Base-by-base conservation (phyloP, 1,140 invertebrate genomes). In the Harlomillsia oculata region DNA sequence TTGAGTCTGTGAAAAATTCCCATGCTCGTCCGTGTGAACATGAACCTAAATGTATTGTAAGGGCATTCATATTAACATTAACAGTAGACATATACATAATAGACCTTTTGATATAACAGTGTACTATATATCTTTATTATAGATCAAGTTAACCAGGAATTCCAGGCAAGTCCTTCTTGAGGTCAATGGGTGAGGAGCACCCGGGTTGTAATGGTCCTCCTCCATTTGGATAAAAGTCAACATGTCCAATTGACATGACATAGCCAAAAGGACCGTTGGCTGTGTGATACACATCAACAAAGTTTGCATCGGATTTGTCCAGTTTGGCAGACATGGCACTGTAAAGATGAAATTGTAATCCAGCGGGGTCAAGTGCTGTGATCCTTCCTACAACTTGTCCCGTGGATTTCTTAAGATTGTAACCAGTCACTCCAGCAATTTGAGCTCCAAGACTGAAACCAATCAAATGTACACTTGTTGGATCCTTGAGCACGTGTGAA, bases 161-260 rank as follows among this genome's bases (percentile, higher is more conserved):
- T 23, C 57, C 57, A n/a, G 57, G 57, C 41, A 59, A 39, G 20
- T 59, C 57, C n/a, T 44, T 36, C 23, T 43, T 28, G 14, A 54
- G 40, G 41, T 59, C 57, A 11, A 54, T 39, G 2, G 53, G 53
- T 25, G 26, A 30, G 13, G 20, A 32, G 16, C 80, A 81, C 21
- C 76, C 74, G 1, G 78, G 78, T 61, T 82, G 80, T 14, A 69
- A 66, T 5, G 70, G 44, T 6, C 69, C 72, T 5, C 57, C 57
- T 26, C 76, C 74, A 62, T 82, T 81, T 13, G 78, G 75, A 58
- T 78, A 82, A 23, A 59, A 59, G 20, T 59, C 51, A 5, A 49
- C 51, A 32, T 39, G 16, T 16, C 57, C 57, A 2, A 53, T 59
- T 4, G 50, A 53, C n/a, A 32, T 54, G 8, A 41, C 41, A 26